Evolutionary conservation across 2,113 vertebrate genomes (phyloP).

Genomic region (Calidris pugnax): DNA sequence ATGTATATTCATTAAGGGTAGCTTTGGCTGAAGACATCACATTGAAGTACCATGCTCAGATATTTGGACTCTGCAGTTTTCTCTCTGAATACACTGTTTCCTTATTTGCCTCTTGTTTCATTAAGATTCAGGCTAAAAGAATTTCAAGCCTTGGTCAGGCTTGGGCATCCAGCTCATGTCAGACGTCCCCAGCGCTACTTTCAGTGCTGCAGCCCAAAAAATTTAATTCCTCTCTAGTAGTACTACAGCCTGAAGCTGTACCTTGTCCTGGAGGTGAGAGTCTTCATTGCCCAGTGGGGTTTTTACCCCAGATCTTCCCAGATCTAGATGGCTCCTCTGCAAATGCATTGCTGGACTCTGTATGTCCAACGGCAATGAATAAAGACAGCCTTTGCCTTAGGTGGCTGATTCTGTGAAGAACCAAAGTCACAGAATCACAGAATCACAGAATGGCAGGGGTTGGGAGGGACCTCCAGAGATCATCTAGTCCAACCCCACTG

Average conservation of each 20-base stretch:
- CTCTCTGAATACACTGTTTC: accelerated
- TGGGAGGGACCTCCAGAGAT: background rate
- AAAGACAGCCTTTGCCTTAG: background rate
- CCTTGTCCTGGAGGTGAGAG: background rate
- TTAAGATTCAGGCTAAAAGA: background rate
- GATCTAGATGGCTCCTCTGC: background rate
- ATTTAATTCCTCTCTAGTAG: background rate
- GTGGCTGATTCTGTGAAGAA: background rate
- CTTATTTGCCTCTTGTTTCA: background rate
- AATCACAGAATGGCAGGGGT: background rate
- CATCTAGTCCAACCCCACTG: background rate
- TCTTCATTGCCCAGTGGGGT: background rate
- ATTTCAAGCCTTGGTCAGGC: background rate
- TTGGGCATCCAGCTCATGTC: background rate
- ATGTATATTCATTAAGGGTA: background rate
- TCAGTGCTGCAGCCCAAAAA: background rate
- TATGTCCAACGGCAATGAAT: background rate
- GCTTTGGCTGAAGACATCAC: background rate
- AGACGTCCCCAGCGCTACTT: background rate
- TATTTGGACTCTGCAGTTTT: background rate
- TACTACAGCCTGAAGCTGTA: background rate
- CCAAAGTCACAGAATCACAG: background rate
- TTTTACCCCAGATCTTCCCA: background rate
- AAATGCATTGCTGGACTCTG: accelerated
- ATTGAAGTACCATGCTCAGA: background rate